Base-by-base conservation (phyloP, 2,113 vertebrate species). In the Furnarius figulus region DNA sequence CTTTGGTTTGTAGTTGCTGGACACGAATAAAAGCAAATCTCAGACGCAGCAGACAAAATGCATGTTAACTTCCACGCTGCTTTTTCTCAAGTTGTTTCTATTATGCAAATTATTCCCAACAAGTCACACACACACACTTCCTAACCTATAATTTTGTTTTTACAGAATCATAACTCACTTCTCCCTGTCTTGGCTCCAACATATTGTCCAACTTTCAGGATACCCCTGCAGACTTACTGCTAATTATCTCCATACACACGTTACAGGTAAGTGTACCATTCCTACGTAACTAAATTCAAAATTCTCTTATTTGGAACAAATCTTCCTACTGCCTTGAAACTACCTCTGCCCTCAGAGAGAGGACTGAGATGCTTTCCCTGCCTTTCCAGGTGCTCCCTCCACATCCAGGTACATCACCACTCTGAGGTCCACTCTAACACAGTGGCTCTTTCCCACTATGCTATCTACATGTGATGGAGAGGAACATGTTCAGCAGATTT, bases 391-490 rank as follows among this genome's bases (percentile, higher is more conserved):
- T 18, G 16, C 23, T 76, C 42, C 30, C 18, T 85, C 68, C 58
- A 62, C 5, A 2, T 31, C 58, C 73, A 61, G 61, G 37, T 52
- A 40, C 0, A 0, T 37, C 82, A 80, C 40, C 30, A 18, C 30
- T 50, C 37, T 0, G 0, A 47, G 30, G 75, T 23, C 90, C 2
- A 1, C 58, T 80, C 46, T 65, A 47, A 71, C 1, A 1, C 19
- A 61, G 70, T 0, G 0, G 39, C 50, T 74, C 50, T 10, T 76
- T 30, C 46, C 10, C 0, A 0, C 72, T 56, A 65, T 12, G n/a
- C 63, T 39, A 56, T 20, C 12, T 9, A 86, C 47, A 62, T 0
- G 1, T 9, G 67, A 80, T 12, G 23, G 47, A 75, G 40, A 67
- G 31, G 25, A 95, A 67, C 19, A 46, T 0, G 2, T 42, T 86